A percentile compares a stretch with the other conserved stretches of the same genome.
Evolutionary conservation across 2,113 vertebrate species (phyloP).

Genomic region (Glaucomys volans): DNA sequence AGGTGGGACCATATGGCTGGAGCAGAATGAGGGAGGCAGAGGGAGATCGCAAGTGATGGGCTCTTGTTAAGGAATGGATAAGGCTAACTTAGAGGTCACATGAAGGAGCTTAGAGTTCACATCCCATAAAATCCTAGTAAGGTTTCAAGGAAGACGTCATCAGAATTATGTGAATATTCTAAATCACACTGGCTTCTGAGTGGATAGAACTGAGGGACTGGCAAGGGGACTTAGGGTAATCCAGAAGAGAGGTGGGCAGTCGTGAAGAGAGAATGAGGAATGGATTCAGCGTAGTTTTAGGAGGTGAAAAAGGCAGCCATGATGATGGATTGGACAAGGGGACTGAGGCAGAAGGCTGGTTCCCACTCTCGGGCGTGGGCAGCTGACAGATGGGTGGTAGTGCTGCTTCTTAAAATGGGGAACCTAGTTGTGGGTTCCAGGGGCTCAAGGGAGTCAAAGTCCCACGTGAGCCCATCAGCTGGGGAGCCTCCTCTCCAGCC

Average conservation of each 20-base stretch:
- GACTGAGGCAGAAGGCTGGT: neutral
- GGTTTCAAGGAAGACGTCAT: neutral
- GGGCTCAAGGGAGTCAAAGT: neutral
- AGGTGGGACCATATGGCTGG: neutral
- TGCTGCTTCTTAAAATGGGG: neutral
- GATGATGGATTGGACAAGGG: neutral
- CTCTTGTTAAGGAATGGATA: neutral
- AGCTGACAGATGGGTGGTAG: rapidly evolving
- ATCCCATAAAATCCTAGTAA: neutral
- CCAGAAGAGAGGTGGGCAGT: neutral
- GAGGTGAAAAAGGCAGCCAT: neutral
- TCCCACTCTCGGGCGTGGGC: neutral
- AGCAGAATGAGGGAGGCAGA: neutral
- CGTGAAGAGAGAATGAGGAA: neutral
- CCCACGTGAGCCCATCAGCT: rapidly evolving
- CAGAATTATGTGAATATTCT: neutral
- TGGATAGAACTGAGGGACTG: rapidly evolving
- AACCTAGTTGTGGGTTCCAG: neutral
- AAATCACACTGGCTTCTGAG: neutral
- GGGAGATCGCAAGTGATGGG: neutral
- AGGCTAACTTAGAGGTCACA: neutral
- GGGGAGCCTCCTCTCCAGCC: neutral
- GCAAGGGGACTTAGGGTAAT: neutral
- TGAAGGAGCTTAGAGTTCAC: neutral
- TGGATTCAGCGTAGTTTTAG: neutral